Evolutionary conservation across 2,888 invertebrate species (phyloP).

Genomic region (Oligia latruncula): DNA sequence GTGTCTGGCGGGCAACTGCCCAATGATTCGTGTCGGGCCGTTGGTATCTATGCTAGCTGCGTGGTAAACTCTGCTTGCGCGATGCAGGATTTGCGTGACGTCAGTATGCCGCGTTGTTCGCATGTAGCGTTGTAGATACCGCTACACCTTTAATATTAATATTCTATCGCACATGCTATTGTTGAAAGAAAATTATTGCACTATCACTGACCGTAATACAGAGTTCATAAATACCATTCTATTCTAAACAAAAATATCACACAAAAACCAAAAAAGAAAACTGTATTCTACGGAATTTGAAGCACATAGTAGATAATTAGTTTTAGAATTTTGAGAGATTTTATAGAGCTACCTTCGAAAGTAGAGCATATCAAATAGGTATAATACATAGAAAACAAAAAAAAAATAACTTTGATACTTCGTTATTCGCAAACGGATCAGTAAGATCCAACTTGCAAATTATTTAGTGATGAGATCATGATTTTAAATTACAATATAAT

Average conservation of each 20-base stretch:
- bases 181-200: neutral
- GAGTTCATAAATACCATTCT: neutral
- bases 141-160: neutral
- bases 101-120: too few relatives aligned
- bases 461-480: constrained; percentile 57
- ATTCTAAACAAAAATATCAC: neutral
- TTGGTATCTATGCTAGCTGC: too few relatives aligned
- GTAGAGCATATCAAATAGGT: neutral
- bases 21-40: too few relatives aligned
- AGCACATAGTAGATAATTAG: neutral
- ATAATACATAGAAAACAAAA: neutral
- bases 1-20: too few relatives aligned
- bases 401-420: neutral
- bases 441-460: constrained; percentile 64
- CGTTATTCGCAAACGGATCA: constrained; percentile 46
- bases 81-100: too few relatives aligned
- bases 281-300: neutral
- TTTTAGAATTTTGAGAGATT: neutral
- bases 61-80: too few relatives aligned
- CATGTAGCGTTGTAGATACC: too few relatives aligned
- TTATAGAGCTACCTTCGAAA: neutral
- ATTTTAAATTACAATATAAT: constrained; percentile 25
- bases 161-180: neutral
- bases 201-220: neutral
- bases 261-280: neutral